A percentile compares a stretch with the other conserved stretches of the same genome.
Conservation (phyloP, 2,888 invertebrate species). For the Campoplex nolae region DNA sequence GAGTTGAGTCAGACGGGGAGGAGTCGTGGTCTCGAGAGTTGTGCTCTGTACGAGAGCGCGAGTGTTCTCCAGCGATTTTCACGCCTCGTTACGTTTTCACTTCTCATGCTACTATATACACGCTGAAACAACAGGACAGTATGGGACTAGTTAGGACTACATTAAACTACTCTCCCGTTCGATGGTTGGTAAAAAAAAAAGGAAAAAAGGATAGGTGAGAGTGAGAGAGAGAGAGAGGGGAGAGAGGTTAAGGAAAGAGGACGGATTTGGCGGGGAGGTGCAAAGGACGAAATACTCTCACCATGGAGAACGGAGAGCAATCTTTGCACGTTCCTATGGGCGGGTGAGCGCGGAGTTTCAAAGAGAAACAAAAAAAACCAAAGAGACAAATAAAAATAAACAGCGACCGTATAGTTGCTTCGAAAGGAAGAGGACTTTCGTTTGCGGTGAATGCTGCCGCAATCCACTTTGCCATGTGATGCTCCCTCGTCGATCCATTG, state of each 20-base stretch:
- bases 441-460: slow-evolving; percentile 79
- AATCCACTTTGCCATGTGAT: slow-evolving; percentile 67
- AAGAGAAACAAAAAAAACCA: slow-evolving; percentile 65
- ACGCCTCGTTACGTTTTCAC: slow-evolving; percentile 77
- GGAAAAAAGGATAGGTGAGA: slow-evolving; percentile 3
- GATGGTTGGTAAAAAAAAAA: slow-evolving; percentile 37
- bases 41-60: slow-evolving; percentile 63
- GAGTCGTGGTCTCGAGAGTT: slow-evolving; percentile 27
- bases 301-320: slow-evolving; percentile 52
- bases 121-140: slow-evolving; percentile 1
- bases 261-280: slow-evolving; percentile 62
- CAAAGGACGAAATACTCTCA: slow-evolving; percentile 65
- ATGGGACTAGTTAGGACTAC: slow-evolving; percentile 27
- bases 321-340: slow-evolving; percentile 67
- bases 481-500: slow-evolving; percentile 70
- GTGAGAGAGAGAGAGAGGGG: background rate
- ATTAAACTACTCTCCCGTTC: slow-evolving; percentile 55
- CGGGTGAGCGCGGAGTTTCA: slow-evolving; percentile 71
- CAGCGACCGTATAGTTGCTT: slow-evolving; percentile 78
- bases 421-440: slow-evolving; percentile 84
- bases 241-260: slow-evolving; percentile 46
- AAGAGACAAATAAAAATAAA: slow-evolving; percentile 69
- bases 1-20: slow-evolving; percentile 34
- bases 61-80: slow-evolving; percentile 72
- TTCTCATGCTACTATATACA: slow-evolving; percentile 41